phyloP scores from a whole-genome alignment of 2,888 invertebrate species.

The Cryptocephalus moraei region DNA sequence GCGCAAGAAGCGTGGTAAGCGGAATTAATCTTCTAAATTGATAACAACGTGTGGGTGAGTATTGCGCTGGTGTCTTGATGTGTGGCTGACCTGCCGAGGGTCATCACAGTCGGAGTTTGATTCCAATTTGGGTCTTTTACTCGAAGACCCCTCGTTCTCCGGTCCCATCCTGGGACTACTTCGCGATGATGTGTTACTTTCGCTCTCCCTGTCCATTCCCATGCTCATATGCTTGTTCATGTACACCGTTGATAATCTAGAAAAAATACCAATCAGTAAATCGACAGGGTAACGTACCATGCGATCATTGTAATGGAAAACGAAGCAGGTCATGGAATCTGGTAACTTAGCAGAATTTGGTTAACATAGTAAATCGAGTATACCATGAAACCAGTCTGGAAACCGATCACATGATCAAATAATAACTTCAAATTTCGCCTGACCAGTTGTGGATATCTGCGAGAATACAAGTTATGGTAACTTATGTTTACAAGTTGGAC shows the following conservation, averaged over 20 bases:
- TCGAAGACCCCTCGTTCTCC: conserved; percentile 19
- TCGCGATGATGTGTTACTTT: conserved; percentile 20
- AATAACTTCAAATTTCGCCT: no score
- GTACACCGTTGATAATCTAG: conserved; percentile 33
- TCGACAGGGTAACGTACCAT: not conserved
- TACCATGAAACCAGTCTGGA: no score
- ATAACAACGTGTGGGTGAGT: conserved; percentile 23
- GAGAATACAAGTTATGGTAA: no score
- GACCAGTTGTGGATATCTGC: no score
- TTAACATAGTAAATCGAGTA: no score
- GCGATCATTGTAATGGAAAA: no score
- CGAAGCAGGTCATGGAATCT: no score
- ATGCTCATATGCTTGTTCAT: conserved; percentile 24
- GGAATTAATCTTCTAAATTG: conserved; percentile 28
- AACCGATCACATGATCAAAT: no score
- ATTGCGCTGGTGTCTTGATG: conserved; percentile 21
- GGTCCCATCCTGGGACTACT: conserved; percentile 22
- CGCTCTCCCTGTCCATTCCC: conserved; percentile 25
- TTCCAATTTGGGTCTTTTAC: conserved; percentile 31
- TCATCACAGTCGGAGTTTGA: conserved; percentile 30
- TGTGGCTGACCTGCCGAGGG: conserved; percentile 36
- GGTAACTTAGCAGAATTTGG: no score
- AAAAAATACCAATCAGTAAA: conserved; percentile 3
- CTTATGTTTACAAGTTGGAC: no score
- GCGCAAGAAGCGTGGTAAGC: conserved; percentile 3